Conservation (phyloP, 92 coral and sea anemone genomes). For the Parazoanthus atlanticus region DNA sequence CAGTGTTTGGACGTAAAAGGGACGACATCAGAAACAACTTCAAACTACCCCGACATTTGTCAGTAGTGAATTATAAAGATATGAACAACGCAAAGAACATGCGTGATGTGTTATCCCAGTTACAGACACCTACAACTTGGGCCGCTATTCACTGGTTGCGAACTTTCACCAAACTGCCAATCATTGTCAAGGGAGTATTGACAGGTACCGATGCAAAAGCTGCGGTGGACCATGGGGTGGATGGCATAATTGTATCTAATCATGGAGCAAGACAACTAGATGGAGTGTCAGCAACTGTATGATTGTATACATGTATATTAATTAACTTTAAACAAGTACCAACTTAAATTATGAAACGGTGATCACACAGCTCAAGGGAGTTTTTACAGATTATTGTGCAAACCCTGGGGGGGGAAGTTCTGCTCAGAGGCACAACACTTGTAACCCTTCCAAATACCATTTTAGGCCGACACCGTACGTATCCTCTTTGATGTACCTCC, state of each 20-base stretch:
- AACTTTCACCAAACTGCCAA: constrained; percentile 54
- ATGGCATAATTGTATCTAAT: constrained; percentile 59
- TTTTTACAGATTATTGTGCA: too few species aligned
- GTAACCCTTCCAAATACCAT: too few species aligned
- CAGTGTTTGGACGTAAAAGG: constrained; percentile 29
- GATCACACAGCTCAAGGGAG: too few species aligned
- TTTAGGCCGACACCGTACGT: too few species aligned
- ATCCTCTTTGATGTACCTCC: too few species aligned
- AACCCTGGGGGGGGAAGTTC: too few species aligned
- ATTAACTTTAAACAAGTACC: too few species aligned
- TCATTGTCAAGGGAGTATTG: constrained; percentile 52
- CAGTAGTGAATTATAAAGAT: constrained; percentile 34
- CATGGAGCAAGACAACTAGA: constrained; percentile 64
- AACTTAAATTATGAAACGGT: too few species aligned
- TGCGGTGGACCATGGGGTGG: constrained; percentile 56
- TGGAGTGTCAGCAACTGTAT: constrained; percentile 58
- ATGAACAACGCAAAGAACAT: background rate
- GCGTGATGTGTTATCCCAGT: background rate
- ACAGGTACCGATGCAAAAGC: constrained; percentile 53
- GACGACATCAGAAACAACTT: constrained; percentile 45
- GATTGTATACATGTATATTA: constrained; percentile 13
- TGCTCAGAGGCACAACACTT: too few species aligned
- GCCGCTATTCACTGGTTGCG: constrained; percentile 44
- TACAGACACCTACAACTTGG: constrained; percentile 36
- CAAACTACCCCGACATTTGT: constrained; percentile 50